Conservation (phyloP, 2,888 invertebrate species). For the Panopea generosa region DNA sequence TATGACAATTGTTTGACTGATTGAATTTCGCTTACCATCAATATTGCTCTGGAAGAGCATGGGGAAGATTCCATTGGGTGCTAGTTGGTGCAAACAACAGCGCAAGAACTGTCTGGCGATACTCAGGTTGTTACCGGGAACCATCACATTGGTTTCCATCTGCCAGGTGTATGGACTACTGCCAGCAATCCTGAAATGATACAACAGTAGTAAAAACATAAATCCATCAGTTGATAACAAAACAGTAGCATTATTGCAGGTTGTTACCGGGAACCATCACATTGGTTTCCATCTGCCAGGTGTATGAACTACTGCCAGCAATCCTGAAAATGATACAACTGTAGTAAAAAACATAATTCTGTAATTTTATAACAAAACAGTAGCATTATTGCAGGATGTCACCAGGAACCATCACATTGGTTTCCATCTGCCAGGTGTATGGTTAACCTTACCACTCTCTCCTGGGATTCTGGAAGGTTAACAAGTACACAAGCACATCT, state of each 20-base stretch:
- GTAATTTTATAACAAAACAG: no score
- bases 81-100: conserved; percentile 97
- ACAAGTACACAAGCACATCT: no score
- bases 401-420: conserved; percentile 93
- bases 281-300: conserved; percentile 84
- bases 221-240: no score
- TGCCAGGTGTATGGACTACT: conserved; percentile 85
- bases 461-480: no score
- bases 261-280: conserved; percentile 97
- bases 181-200: conserved; percentile 82
- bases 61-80: conserved; percentile 98
- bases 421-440: conserved; percentile 84
- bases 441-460: no score
- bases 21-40: conserved; percentile 92
- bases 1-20: no score
- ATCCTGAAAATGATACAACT: no score
- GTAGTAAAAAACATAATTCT: no score
- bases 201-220: no score
- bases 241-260: no score
- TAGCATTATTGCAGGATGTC: no score
- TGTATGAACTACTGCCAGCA: conserved; percentile 79
- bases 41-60: conserved; percentile 97
- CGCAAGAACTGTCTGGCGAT: conserved; percentile 98
- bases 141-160: conserved; percentile 88
- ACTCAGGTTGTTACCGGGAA: conserved; percentile 97